These are phyloP conservation scores for Triplophysa tibetana DNA, from an alignment of 2,113 vertebrate species.

Conservation along the genomic window DNA sequence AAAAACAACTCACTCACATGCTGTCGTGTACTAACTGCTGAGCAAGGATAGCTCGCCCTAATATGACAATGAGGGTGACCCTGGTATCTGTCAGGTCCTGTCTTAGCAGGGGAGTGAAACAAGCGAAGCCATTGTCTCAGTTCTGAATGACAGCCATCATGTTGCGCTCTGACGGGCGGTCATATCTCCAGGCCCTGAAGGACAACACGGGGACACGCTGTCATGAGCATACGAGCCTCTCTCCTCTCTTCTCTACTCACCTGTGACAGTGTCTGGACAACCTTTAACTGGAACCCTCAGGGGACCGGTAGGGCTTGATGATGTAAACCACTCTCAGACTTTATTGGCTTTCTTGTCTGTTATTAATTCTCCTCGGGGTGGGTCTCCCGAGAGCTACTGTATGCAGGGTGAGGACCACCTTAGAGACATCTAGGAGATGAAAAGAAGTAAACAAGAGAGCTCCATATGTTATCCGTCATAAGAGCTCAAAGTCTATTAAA, in stretches of 20 bases:
- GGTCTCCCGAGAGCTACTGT: constrained; percentile 58
- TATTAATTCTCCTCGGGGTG: constrained; percentile 59
- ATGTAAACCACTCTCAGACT: constrained; percentile 66
- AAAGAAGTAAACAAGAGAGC: constrained; percentile 64
- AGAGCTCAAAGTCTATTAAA: constrained; percentile 20
- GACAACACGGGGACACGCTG: constrained; percentile 70
- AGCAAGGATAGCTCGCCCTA: neutral
- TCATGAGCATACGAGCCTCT: constrained; percentile 67
- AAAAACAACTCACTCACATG: neutral
- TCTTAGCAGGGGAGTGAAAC: constrained; percentile 10
- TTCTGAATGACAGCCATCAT: constrained; percentile 74
- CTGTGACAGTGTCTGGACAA: constrained; percentile 68
- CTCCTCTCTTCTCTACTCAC: constrained; percentile 64
- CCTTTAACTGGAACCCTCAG: constrained; percentile 68
- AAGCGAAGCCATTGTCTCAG: constrained; percentile 22
- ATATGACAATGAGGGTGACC: neutral
- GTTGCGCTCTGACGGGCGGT: constrained; percentile 68
- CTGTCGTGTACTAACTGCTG: neutral
- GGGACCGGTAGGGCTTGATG: constrained; percentile 57
- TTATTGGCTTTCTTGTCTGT: constrained; percentile 62
- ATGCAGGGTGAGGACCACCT: constrained; percentile 62
- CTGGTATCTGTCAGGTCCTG: constrained; percentile 14
- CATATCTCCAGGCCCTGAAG: constrained; percentile 69
- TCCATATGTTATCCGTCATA: constrained; percentile 49
- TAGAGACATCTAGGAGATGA: constrained; percentile 57